These are phyloP conservation scores for Mayetiola destructor DNA, from an alignment of 2,888 invertebrate species.

Conservation along the genomic window DNA sequence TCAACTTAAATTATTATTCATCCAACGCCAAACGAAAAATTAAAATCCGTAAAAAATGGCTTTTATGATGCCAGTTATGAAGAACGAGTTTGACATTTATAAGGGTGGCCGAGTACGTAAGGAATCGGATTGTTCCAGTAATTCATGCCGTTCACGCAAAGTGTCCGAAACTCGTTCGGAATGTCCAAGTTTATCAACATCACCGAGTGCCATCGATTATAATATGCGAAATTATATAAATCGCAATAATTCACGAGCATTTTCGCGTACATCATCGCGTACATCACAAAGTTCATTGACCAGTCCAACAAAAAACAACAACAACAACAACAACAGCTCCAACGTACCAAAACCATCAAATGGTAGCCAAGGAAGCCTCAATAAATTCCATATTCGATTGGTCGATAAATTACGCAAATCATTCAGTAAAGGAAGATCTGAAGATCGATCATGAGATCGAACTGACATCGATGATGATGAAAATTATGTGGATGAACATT, in stretches of 20 bases:
- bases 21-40: background rate
- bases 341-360: constrained; percentile 41
- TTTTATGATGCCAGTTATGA: constrained; percentile 90
- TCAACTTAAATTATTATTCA: constrained; percentile 23
- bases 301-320: constrained; percentile 48
- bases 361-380: constrained; percentile 46
- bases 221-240: constrained; percentile 29
- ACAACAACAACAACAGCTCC: too few species aligned
- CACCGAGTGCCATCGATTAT: constrained; percentile 29
- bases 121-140: constrained; percentile 53
- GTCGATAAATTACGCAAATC: constrained; percentile 58
- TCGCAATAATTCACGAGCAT: constrained; percentile 41
- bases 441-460: constrained; percentile 19
- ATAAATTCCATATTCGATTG: constrained; percentile 56
- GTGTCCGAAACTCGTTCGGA: constrained; percentile 47
- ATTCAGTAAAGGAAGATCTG: constrained; percentile 36
- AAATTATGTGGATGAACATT: background rate
- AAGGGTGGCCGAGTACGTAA: constrained; percentile 60
- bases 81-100: constrained; percentile 88
- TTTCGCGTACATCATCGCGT: constrained; percentile 44
- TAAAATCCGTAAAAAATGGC: constrained; percentile 45
- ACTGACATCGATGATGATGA: background rate
- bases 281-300: constrained; percentile 48
- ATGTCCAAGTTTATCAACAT: constrained; percentile 49
- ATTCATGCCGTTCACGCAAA: constrained; percentile 41